phyloP scores from a whole-genome alignment of 2,888 invertebrate genomes.

The Pharmacophagus antenor region DNA sequence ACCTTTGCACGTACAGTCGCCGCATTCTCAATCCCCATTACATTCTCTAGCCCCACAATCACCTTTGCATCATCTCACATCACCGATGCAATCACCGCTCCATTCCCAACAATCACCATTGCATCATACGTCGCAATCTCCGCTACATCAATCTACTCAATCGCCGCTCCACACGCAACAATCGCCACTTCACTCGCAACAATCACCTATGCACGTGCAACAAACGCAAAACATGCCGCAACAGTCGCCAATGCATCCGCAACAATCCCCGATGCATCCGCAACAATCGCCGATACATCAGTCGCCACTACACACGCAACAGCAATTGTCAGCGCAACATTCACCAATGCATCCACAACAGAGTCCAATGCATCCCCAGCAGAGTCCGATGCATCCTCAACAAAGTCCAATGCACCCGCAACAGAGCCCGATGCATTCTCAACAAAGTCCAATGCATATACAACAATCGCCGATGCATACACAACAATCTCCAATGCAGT shows the following conservation, averaged over 20 bases:
- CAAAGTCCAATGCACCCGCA: conserved; percentile 57
- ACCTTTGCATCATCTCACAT: conserved; percentile 48
- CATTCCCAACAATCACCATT: conserved; percentile 68
- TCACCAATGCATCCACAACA: conserved; percentile 58
- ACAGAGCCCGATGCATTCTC: conserved; percentile 48
- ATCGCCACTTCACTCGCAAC: conserved; percentile 64
- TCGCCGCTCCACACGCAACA: conserved; percentile 68
- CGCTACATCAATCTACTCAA: conserved; percentile 62
- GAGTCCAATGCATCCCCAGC: conserved; percentile 56
- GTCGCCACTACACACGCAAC: conserved; percentile 45
- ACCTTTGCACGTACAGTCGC: conserved; percentile 64
- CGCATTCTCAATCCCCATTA: conserved; percentile 52
- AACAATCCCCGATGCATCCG: conserved; percentile 48
- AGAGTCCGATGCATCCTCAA: conserved; percentile 61
- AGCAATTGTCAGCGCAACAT: conserved; percentile 55
- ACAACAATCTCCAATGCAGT: conserved; percentile 52
- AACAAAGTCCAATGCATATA: conserved; percentile 56
- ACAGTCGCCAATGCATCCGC: conserved; percentile 57
- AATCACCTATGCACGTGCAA: conserved; percentile 65
- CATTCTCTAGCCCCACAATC: conserved; percentile 46
- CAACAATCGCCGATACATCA: conserved; percentile 58
- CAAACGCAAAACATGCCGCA: conserved; percentile 53
- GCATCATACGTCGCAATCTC: conserved; percentile 64
- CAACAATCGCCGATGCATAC: conserved; percentile 59
- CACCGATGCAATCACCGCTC: conserved; percentile 67